A percentile compares a stretch with the other conserved stretches of the same genome.
Conservation (phyloP, 2,113 vertebrate species). For the Trachemys scripta region DNA sequence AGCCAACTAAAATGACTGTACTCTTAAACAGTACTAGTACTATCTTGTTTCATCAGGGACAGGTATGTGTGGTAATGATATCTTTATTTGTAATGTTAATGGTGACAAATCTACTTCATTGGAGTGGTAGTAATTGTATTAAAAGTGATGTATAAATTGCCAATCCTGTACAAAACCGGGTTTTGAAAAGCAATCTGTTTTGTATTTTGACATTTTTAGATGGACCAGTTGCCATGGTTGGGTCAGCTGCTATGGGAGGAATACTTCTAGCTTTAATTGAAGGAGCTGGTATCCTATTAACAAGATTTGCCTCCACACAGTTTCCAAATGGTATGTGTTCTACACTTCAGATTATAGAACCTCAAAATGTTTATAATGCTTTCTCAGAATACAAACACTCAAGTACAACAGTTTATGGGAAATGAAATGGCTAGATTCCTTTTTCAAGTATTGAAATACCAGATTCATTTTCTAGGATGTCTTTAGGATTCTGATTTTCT, state of each 20-base stretch:
- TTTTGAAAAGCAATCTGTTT: neutral
- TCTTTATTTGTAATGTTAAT: neutral
- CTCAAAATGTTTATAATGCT: neutral
- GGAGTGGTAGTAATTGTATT: neutral
- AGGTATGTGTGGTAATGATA: neutral
- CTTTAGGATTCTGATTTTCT: neutral
- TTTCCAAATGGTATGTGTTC: conserved; percentile 90
- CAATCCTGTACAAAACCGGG: too few species aligned
- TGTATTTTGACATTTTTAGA: conserved; percentile 78
- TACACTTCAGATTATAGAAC: neutral
- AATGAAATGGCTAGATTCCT: neutral
- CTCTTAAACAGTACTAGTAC: accelerated
- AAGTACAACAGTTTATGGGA: neutral
- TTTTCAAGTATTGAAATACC: neutral
- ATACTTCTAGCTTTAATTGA: conserved; percentile 95
- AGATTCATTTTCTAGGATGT: neutral
- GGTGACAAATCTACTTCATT: neutral
- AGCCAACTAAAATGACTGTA: neutral
- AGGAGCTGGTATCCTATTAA: conserved; percentile 94
- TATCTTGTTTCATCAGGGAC: neutral
- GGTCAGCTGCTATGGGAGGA: conserved; percentile 96
- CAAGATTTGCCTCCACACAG: conserved; percentile 93
- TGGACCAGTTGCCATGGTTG: conserved; percentile 94
- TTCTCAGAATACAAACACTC: neutral
- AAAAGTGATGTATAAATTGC: accelerated